A percentile compares a stretch with the other conserved stretches of the same genome.
Conservation (phyloP, 2,797 vertebrate genomes). For the Notoglanidium macrostoma region DNA sequence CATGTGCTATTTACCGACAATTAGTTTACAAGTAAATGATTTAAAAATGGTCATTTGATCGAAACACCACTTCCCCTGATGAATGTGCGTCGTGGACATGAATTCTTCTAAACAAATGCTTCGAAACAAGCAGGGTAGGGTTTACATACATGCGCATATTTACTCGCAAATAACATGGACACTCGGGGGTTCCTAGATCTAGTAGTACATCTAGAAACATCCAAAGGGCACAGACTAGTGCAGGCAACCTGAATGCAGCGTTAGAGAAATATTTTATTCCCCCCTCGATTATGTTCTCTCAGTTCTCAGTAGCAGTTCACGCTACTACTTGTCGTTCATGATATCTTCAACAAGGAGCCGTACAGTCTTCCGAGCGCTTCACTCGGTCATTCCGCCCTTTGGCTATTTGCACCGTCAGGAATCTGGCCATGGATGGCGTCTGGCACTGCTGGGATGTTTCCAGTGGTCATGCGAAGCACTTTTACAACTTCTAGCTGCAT, state of each 20-base stretch:
- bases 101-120: slow-evolving; percentile 76
- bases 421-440: slow-evolving; percentile 3
- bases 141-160: not conserved
- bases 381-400: slow-evolving; percentile 2
- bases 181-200: not conserved
- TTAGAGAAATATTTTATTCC: not conserved
- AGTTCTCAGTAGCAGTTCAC: not conserved
- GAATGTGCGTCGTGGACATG: slow-evolving; percentile 78
- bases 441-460: slow-evolving; percentile 10
- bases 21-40: slow-evolving; percentile 85
- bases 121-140: slow-evolving; percentile 54
- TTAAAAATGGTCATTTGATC: slow-evolving; percentile 81
- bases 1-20: slow-evolving; percentile 91
- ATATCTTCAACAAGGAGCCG: not conserved
- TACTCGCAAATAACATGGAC: not conserved
- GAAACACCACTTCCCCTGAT: slow-evolving; percentile 84
- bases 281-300: not conserved
- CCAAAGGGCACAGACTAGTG: not conserved
- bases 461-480: not conserved
- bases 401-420: slow-evolving; percentile 25
- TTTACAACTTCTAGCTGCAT: slow-evolving; percentile 10
- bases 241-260: not conserved
- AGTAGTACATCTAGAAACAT: not conserved
- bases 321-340: not conserved
- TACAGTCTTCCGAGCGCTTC: not conserved